Conservation (phyloP, 2,113 vertebrate genomes). For the Anolis carolinensis region DNA sequence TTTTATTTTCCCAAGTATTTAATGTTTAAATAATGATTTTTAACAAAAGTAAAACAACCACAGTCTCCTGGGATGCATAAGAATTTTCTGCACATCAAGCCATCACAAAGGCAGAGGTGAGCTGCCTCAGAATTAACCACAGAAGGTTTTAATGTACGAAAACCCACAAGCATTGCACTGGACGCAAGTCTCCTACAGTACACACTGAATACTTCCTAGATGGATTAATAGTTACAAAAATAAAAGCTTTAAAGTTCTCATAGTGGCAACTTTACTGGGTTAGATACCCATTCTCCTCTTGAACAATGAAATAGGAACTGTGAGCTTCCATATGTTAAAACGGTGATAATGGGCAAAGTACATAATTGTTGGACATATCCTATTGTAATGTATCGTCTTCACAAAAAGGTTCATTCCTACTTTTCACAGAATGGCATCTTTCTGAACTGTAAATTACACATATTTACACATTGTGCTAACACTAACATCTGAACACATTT, state of each 20-base stretch:
- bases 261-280: slow-evolving; percentile 34
- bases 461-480: slow-evolving; percentile 72
- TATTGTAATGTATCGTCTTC: slow-evolving; percentile 48
- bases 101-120: slow-evolving; percentile 17
- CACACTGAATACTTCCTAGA: slow-evolving; percentile 36
- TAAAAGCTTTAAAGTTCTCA: slow-evolving; percentile 42
- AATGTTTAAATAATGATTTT: slow-evolving; percentile 53
- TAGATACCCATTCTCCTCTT: slow-evolving; percentile 35
- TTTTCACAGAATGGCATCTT: slow-evolving; percentile 54
- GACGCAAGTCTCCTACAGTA: slow-evolving; percentile 50
- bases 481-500: background rate
- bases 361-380: slow-evolving; percentile 62
- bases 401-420: slow-evolving; percentile 57
- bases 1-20: slow-evolving; percentile 68
- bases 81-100: slow-evolving; percentile 3
- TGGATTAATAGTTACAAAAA: slow-evolving; percentile 67
- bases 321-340: slow-evolving; percentile 54
- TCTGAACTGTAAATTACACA: slow-evolving; percentile 75
- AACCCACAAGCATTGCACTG: slow-evolving; percentile 35
- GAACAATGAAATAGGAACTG: background rate
- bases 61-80: background rate
- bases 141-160: slow-evolving; percentile 31
- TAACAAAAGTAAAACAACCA: slow-evolving; percentile 18
- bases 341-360: slow-evolving; percentile 59
- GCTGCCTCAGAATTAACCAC: slow-evolving; percentile 34